Percentiles rank a stretch among this genome's conserved stretches.
Evolutionary conservation across 2,888 invertebrate species (phyloP).

Genomic region (Acanthoscelides obtectus): DNA sequence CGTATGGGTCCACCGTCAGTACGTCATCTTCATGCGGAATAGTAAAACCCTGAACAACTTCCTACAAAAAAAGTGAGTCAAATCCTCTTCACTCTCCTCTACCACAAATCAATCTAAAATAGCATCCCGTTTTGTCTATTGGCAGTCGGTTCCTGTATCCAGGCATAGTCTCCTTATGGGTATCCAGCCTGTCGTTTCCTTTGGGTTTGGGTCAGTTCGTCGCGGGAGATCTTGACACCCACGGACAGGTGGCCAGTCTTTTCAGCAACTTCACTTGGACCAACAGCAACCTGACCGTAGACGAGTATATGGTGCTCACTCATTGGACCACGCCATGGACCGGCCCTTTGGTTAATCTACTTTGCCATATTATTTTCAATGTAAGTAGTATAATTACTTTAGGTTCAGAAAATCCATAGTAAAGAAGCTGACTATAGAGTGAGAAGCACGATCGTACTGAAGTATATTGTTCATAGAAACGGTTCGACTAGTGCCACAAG

Average conservation of each 20-base stretch:
- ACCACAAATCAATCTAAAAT: not conserved
- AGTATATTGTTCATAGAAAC: no score
- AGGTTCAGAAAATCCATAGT: not conserved
- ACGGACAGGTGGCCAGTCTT: conserved; percentile 61
- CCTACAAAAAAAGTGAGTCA: conserved; percentile 86
- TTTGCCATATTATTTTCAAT: conserved; percentile 77
- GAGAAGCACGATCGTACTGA: no score
- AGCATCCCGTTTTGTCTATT: conserved; percentile 13
- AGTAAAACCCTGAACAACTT: conserved; percentile 87
- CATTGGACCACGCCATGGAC: conserved; percentile 80
- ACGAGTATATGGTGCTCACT: conserved; percentile 74
- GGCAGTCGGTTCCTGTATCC: conserved; percentile 85
- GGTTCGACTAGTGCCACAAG: no score
- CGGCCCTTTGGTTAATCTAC: conserved; percentile 79
- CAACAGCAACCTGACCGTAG: conserved; percentile 69
- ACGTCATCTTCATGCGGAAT: conserved; percentile 89
- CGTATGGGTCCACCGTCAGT: conserved; percentile 86
- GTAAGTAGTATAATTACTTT: conserved; percentile 53
- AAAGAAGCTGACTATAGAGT: no score
- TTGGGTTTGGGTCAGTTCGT: conserved; percentile 89
- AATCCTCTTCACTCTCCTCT: not conserved
- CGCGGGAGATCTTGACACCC: conserved; percentile 56
- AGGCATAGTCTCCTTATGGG: conserved; percentile 79
- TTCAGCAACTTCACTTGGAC: conserved; percentile 98
- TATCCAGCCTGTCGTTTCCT: conserved; percentile 86